Conservation (phyloP, 2,113 vertebrate species). For the Cebidichthys violaceus region DNA sequence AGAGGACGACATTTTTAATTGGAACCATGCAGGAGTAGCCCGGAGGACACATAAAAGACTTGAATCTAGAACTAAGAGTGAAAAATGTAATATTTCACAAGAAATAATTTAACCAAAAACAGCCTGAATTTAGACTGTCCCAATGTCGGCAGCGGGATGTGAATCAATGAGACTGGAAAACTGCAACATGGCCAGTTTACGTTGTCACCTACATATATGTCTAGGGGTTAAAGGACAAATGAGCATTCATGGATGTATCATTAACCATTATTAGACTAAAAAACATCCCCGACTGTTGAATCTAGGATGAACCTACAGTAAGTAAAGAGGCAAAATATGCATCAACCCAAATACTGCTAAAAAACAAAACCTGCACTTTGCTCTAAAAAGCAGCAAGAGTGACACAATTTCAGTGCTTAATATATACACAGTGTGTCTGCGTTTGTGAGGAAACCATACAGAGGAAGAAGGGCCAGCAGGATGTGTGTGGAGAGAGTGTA, state of each 20-base stretch:
- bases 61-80: not conserved
- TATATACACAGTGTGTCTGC: slow-evolving; percentile 36
- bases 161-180: not conserved
- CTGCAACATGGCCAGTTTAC: not conserved
- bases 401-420: slow-evolving; percentile 33
- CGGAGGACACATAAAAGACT: not conserved
- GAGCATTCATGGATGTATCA: not conserved
- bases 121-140: not conserved
- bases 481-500: slow-evolving; percentile 41
- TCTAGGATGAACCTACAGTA: slow-evolving; percentile 8
- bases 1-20: not conserved
- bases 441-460: slow-evolving; percentile 53
- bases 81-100: not conserved
- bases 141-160: not conserved
- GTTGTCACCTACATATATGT: not conserved
- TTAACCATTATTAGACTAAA: slow-evolving; percentile 3
- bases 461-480: slow-evolving; percentile 37
- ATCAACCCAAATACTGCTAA: slow-evolving; percentile 13
- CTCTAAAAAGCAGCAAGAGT: slow-evolving; percentile 39
- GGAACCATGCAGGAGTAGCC: not conserved
- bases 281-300: slow-evolving; percentile 11
- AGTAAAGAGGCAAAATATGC: slow-evolving; percentile 7
- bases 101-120: not conserved
- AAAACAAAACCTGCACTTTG: slow-evolving; percentile 41
- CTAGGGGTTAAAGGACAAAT: not conserved